Percentiles rank a stretch among this genome's conserved stretches.
phyloP scores from a whole-genome alignment of 2,888 invertebrate genomes.

The Drosophila helvetica region DNA sequence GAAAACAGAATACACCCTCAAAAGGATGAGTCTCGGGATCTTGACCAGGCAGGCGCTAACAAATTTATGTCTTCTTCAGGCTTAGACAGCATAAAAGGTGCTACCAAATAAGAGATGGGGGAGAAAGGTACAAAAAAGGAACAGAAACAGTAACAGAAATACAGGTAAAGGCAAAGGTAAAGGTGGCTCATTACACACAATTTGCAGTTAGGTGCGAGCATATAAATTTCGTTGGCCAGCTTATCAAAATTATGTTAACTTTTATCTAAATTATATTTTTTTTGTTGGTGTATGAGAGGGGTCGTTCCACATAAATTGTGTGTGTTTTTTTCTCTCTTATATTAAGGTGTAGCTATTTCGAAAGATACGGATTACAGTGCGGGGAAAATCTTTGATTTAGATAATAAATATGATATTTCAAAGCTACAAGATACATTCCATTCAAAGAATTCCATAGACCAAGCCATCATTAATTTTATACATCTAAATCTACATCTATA shows the following conservation, averaged over 20 bases:
- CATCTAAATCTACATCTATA: neutral
- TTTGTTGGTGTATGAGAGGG: constrained; percentile 44
- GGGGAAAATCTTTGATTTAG: neutral
- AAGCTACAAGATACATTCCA: too few species aligned
- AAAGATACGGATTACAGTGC: neutral
- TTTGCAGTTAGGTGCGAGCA: constrained; percentile 83
- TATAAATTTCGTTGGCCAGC: constrained; percentile 70
- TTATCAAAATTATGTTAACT: constrained; percentile 76
- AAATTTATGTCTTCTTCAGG: constrained; percentile 78
- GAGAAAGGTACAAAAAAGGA: constrained; percentile 4
- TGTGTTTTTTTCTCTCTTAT: constrained; percentile 8
- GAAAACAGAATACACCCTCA: constrained; percentile 60
- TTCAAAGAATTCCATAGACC: neutral
- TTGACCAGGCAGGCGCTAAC: constrained; percentile 70
- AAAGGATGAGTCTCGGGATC: constrained; percentile 51
- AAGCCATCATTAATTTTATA: neutral
- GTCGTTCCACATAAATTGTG: constrained; percentile 43
- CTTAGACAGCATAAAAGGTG: constrained; percentile 72
- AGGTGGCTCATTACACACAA: constrained; percentile 80
- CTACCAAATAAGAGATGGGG: constrained; percentile 58
- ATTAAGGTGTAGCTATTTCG: neutral
- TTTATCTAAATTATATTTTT: constrained; percentile 74
- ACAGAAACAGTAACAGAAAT: constrained; percentile 9
- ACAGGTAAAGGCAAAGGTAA: constrained; percentile 22
- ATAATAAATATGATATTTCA: too few species aligned